phyloP scores from a whole-genome alignment of 2,797 vertebrate species.

The Poecile montanus region DNA sequence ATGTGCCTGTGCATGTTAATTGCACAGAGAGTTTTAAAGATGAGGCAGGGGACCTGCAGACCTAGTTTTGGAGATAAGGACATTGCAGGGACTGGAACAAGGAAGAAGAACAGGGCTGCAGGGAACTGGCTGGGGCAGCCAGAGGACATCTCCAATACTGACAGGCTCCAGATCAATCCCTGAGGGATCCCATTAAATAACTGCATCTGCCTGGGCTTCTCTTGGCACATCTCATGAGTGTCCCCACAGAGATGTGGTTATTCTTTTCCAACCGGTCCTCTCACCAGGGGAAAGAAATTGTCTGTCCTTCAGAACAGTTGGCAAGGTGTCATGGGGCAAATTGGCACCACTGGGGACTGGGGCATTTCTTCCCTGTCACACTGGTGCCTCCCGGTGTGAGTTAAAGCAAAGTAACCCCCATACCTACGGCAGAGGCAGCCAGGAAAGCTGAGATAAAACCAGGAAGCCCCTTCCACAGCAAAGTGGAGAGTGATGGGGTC shows the following conservation, averaged over 20 bases:
- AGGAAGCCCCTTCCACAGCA: rapidly evolving
- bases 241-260: not conserved
- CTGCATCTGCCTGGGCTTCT: not conserved
- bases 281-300: not conserved
- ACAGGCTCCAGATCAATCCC: not conserved
- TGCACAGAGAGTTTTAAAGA: not conserved
- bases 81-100: not conserved
- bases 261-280: not conserved
- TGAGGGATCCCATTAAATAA: not conserved
- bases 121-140: not conserved
- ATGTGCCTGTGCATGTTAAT: not conserved
- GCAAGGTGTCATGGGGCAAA: not conserved
- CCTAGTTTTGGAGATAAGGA: not conserved
- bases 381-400: not conserved
- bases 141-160: not conserved
- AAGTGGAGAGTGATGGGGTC: rapidly evolving
- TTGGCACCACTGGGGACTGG: rapidly evolving
- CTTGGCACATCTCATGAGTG: not conserved
- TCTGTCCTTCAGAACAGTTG: not conserved
- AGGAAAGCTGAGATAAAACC: not conserved
- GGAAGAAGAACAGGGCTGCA: not conserved
- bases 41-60: not conserved
- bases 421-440: not conserved
- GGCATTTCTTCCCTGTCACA: not conserved
- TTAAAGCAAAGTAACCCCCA: not conserved